Base-by-base conservation (phyloP, 1,140 invertebrate species). In the Leptonema lineaticorne region DNA sequence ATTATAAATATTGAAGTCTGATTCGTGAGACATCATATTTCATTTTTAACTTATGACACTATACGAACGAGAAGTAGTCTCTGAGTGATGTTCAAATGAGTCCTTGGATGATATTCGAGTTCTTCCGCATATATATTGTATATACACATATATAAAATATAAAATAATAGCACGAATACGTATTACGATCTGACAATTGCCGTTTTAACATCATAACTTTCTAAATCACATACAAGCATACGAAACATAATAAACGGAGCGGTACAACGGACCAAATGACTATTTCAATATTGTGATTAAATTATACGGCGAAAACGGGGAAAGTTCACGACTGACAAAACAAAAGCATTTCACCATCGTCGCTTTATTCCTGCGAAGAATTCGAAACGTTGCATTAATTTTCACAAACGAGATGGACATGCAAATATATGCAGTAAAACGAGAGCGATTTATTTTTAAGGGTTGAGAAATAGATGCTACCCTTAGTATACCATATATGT, bases 231-330 rank as follows among this genome's bases (percentile, higher is more conserved):
- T 16, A 41, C 37, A 41, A 14, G 5, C 30, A 33, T 33, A 41
- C 9, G n/a, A 41, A 3, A 41, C 37, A 41, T 11, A 41, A n/a
- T n/a, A n/a, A n/a, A n/a, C n/a, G n/a, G 37, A 4, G 2, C 37
- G 2, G 37, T 41, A 33, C 37, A 11, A 20, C 50, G 50, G 11
- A 22, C 20, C 22, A 14, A 24, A 53, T 53, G 50, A 53, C 50
- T 22, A 53, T 53, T 53, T 53, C 50, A 53, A 53, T 53, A 53
- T 53, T 53, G 50, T 24, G 50, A 53, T 53, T 53, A 53, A 53
- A 53, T 53, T 53, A 53, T 53, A 24, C 50, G 27, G 50, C 27
- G 20, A 20, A n/a, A n/a, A 24, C 24, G 50, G 50, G 22, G 50
- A 53, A 53, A 53, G 50, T 53, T 53, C 50, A 53, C 50, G 50